These are phyloP conservation scores for Bombus fervidus DNA, from an alignment of 1,140 invertebrate genomes.

Conservation along the genomic window DNA sequence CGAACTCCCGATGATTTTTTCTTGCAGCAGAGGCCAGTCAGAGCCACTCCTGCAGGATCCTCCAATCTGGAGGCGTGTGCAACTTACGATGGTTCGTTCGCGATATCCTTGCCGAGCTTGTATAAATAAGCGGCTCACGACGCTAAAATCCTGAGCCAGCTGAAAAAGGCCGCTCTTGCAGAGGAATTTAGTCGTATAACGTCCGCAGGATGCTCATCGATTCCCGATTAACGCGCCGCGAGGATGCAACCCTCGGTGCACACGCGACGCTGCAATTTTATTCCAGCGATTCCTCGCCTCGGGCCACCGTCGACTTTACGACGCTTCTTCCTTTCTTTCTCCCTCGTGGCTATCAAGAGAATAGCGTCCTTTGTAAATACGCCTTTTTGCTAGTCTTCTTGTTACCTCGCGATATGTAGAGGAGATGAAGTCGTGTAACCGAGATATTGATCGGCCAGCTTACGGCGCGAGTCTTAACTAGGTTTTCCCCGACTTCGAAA, in stretches of 20 bases:
- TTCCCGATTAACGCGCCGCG: slow-evolving; percentile 35
- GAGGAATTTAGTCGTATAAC: background rate
- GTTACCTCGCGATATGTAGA: slow-evolving; percentile 5
- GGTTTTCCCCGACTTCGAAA: too few species aligned
- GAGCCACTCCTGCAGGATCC: background rate
- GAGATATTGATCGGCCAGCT: background rate
- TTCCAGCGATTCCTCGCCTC: background rate
- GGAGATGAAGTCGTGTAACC: slow-evolving; percentile 3
- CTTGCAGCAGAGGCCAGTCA: background rate
- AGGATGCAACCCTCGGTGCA: background rate
- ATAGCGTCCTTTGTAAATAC: background rate
- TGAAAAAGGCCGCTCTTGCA: too few species aligned
- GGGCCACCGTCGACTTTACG: background rate
- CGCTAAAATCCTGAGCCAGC: background rate
- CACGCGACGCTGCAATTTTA: slow-evolving; percentile 11
- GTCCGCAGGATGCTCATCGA: slow-evolving; percentile 14
- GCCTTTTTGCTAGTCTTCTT: background rate
- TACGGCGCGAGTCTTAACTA: background rate
- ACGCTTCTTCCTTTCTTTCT: background rate
- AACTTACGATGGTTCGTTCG: background rate
- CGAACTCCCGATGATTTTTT: background rate
- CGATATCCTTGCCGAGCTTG: background rate
- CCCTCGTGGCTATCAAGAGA: fast-evolving
- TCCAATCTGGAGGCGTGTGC: background rate
- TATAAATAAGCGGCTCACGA: slow-evolving; percentile 1